Conservation (phyloP, 2,888 invertebrate species). For the Drosophila sordidula region DNA sequence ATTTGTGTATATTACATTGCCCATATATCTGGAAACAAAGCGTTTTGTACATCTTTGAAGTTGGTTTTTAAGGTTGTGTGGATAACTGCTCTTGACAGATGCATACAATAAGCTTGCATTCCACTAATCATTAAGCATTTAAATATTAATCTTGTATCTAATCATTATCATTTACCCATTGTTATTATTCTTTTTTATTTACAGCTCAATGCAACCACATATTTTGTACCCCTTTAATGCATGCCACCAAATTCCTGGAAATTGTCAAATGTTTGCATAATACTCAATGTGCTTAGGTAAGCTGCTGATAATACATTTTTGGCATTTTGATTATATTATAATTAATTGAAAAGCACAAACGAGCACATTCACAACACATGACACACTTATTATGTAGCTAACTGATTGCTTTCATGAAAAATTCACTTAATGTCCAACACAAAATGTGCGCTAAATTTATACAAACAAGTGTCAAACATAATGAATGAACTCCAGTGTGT, state of each 20-base stretch:
- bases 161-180: too few relatives aligned
- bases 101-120: too few relatives aligned
- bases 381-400: conserved; percentile 10
- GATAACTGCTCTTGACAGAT: conserved; percentile 9
- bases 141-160: too few relatives aligned
- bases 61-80: background rate
- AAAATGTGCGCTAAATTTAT: conserved; percentile 66
- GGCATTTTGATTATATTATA: conserved; percentile 18
- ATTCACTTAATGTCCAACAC: conserved; percentile 31
- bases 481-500: conserved; percentile 39
- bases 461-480: conserved; percentile 57
- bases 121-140: too few relatives aligned
- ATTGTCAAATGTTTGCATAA: conserved; percentile 15
- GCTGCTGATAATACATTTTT: conserved; percentile 8
- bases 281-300: conserved; percentile 17
- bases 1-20: conserved; percentile 59
- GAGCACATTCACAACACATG: conserved; percentile 23
- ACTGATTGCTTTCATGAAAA: conserved; percentile 32
- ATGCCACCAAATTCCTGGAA: background rate
- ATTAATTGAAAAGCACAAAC: conserved; percentile 27
- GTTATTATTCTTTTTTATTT: conserved; percentile 8
- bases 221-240: conserved; percentile 43
- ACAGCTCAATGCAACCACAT: conserved; percentile 35
- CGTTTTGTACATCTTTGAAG: conserved; percentile 2
- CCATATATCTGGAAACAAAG: conserved; percentile 29